A percentile compares a stretch with the other conserved stretches of the same genome.
phyloP scores from a whole-genome alignment of 1,140 invertebrate genomes.

The Orchesella cincta region DNA sequence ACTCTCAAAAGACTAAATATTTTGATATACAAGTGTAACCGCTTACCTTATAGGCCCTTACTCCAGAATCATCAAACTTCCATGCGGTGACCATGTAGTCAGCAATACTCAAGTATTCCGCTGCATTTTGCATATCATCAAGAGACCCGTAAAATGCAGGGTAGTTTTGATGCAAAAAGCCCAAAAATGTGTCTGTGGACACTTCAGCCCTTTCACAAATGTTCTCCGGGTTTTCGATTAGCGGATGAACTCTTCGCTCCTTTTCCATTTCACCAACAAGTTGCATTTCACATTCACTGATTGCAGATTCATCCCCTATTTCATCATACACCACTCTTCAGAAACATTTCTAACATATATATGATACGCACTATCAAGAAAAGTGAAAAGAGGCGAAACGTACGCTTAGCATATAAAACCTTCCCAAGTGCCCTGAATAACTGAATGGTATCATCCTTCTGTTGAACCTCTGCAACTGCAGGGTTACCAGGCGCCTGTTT shows the following conservation, averaged over 20 bases:
- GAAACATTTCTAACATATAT: too few species aligned
- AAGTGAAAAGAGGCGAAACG: constrained; percentile 15
- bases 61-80: constrained; percentile 37
- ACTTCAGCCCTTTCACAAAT: constrained; percentile 42
- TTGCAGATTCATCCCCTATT: constrained; percentile 31
- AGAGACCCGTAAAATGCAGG: constrained; percentile 35
- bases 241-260: constrained; percentile 23
- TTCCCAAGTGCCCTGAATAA: constrained; percentile 47
- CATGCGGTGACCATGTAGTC: constrained; percentile 38
- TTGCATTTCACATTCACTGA: constrained; percentile 23
- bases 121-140: constrained; percentile 31
- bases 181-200: constrained; percentile 43
- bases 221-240: constrained; percentile 35
- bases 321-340: too few species aligned
- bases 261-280: not conserved
- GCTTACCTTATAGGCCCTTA: constrained; percentile 25
- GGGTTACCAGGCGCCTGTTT: not conserved
- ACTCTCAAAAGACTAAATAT: not conserved
- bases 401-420: constrained; percentile 48
- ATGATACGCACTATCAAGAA: too few species aligned
- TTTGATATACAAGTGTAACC: not conserved
- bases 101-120: constrained; percentile 32
- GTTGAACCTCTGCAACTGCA: not conserved
- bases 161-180: constrained; percentile 46
- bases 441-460: constrained; percentile 43